Percentiles rank a stretch among this genome's conserved stretches.
Evolutionary conservation across 2,113 vertebrate genomes (phyloP).

Genomic region (Hyla sarda): DNA sequence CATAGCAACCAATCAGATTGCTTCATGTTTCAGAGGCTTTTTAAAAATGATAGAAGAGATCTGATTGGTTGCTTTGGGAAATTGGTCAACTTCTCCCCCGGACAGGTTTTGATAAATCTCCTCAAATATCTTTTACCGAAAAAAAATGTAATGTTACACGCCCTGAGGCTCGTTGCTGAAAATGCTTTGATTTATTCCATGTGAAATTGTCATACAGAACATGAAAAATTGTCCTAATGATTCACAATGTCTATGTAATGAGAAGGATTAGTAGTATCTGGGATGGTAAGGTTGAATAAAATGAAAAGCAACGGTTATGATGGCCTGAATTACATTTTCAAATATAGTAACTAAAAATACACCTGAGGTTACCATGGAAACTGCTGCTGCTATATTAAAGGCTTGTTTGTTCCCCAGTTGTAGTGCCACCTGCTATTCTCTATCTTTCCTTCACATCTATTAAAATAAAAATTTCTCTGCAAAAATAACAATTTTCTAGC

Average conservation of each 20-base stretch:
- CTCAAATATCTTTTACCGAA: no score
- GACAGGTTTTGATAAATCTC: no score
- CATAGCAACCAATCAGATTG: no score
- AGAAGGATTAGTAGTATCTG: background rate
- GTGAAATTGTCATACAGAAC: background rate
- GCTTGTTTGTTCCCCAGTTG: background rate
- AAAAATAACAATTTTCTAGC: background rate
- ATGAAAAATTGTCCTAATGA: background rate
- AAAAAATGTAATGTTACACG: no score
- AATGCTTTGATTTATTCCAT: no score
- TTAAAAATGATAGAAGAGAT: no score
- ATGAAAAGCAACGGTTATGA: background rate
- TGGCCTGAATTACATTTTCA: background rate
- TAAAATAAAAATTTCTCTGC: background rate
- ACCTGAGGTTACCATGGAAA: conserved; percentile 42
- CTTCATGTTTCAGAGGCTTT: no score
- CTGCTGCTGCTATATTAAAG: conserved; percentile 26
- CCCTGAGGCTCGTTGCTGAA: no score
- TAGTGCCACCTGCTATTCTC: conserved; percentile 11
- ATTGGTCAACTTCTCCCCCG: no score
- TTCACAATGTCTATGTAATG: no score
- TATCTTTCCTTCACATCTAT: conserved; percentile 6
- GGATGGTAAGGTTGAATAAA: no score
- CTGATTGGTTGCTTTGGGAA: no score
- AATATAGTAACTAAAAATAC: conserved; percentile 41